Percentiles rank a stretch among this genome's conserved stretches.
Conservation (phyloP, 2,797 vertebrate genomes). For the Mus caroli region DNA sequence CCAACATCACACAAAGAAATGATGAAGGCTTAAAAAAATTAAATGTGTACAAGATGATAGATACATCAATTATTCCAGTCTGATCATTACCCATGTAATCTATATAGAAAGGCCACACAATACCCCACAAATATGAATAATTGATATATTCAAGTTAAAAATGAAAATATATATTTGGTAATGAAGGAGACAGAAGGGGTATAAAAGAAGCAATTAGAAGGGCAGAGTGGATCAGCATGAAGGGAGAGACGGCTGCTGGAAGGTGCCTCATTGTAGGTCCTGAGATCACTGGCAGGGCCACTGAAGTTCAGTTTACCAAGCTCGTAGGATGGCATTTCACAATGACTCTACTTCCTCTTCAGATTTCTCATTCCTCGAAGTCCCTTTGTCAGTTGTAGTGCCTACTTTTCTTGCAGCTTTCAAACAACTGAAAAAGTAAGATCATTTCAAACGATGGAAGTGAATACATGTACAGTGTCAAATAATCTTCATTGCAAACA, state of each 20-base stretch:
- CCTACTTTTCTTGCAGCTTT: conserved; percentile 8
- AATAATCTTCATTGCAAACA: conserved; percentile 16
- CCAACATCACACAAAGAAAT: neutral
- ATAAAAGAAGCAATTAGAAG: neutral
- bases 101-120: neutral
- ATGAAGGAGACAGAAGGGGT: neutral
- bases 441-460: neutral
- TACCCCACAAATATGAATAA: neutral
- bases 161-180: neutral
- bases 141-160: neutral
- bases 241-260: neutral
- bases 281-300: too few species aligned
- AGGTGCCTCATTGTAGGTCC: neutral
- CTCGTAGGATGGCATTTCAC: neutral
- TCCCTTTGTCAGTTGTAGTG: neutral
- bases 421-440: neutral
- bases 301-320: neutral
- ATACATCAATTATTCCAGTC: neutral
- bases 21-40: neutral
- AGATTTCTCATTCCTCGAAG: neutral
- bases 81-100: neutral
- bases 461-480: neutral
- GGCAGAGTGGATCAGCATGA: too few species aligned
- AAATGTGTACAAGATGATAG: neutral
- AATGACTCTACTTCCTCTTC: neutral